A percentile compares a stretch with the other conserved stretches of the same genome.
Evolutionary conservation across 2,113 vertebrate genomes (phyloP).

Genomic region (Rallus limicola): DNA sequence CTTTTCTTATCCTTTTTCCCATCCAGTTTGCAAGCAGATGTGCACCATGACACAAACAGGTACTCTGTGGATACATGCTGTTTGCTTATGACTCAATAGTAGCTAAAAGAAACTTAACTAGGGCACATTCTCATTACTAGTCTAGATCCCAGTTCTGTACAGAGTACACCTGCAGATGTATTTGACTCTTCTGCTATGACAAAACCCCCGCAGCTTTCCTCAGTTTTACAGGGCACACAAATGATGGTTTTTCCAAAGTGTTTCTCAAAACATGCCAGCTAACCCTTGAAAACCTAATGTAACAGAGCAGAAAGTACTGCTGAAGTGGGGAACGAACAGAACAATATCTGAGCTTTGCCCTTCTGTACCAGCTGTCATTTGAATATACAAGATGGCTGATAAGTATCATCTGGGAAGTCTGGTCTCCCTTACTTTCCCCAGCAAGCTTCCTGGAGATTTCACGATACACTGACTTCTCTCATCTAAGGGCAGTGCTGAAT

Average conservation of each 20-base stretch:
- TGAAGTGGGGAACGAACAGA: background rate
- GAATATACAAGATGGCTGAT: background rate
- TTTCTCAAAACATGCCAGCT: background rate
- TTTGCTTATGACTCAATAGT: background rate
- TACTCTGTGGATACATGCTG: background rate
- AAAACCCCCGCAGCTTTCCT: background rate
- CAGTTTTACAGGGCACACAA: background rate
- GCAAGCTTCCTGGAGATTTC: background rate
- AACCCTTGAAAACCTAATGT: background rate
- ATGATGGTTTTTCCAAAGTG: background rate
- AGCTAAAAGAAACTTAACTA: slow-evolving; percentile 1
- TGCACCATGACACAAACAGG: background rate
- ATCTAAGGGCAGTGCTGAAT: background rate
- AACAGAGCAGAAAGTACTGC: background rate
- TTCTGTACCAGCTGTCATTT: background rate
- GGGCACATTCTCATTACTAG: background rate
- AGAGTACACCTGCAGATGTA: background rate
- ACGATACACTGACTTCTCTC: background rate
- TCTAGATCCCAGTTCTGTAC: background rate
- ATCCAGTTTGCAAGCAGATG: background rate
- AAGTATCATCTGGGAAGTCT: background rate
- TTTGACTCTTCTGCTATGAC: background rate
- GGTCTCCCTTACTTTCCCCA: slow-evolving; percentile 14
- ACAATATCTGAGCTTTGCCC: background rate
- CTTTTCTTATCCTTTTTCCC: background rate